Conservation (phyloP, 1,140 invertebrate species). For the Proctacanthus coquilletti region DNA sequence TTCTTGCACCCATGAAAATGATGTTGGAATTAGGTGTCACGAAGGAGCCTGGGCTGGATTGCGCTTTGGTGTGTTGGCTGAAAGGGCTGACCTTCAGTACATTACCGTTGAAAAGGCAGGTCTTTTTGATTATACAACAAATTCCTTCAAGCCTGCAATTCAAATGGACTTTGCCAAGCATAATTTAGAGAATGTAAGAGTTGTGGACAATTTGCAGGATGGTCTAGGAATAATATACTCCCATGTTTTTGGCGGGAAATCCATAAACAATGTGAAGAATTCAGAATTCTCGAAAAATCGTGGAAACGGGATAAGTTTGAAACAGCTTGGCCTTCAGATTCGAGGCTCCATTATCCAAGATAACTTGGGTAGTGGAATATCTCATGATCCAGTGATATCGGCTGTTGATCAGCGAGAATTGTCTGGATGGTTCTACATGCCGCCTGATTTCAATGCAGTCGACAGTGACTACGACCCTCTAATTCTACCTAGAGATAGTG, state of each 20-base stretch:
- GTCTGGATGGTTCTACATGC: conserved; percentile 74
- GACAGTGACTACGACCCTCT: conserved; percentile 53
- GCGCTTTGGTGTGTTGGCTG: conserved; percentile 72
- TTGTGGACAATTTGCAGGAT: conserved; percentile 71
- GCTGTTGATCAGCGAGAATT: conserved; percentile 77
- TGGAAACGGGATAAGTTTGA: conserved; percentile 76
- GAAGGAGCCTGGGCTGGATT: conserved; percentile 86
- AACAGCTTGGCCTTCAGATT: conserved; percentile 71
- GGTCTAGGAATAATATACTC: conserved; percentile 79
- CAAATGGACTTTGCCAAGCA: conserved; percentile 95
- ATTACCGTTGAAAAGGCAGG: conserved; percentile 84
- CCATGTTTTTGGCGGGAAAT: conserved; percentile 72
- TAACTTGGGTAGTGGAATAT: conserved; percentile 76
- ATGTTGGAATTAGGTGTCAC: conserved; percentile 79
- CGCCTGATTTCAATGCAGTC: conserved; percentile 44
- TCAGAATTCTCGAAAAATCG: conserved; percentile 77
- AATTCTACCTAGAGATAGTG: conserved; percentile 41
- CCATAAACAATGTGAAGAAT: conserved; percentile 70
- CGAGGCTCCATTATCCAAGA: conserved; percentile 61
- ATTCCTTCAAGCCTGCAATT: conserved; percentile 79
- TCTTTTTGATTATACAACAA: conserved; percentile 81
- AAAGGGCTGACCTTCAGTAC: conserved; percentile 73
- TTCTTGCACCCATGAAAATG: conserved; percentile 72
- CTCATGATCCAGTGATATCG: conserved; percentile 80
- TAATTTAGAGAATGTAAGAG: conserved; percentile 65